Evolutionary conservation across 2,113 vertebrate species (phyloP), one percentile per base, ranked within the genome.

Genomic region (Alces alces): DNA sequence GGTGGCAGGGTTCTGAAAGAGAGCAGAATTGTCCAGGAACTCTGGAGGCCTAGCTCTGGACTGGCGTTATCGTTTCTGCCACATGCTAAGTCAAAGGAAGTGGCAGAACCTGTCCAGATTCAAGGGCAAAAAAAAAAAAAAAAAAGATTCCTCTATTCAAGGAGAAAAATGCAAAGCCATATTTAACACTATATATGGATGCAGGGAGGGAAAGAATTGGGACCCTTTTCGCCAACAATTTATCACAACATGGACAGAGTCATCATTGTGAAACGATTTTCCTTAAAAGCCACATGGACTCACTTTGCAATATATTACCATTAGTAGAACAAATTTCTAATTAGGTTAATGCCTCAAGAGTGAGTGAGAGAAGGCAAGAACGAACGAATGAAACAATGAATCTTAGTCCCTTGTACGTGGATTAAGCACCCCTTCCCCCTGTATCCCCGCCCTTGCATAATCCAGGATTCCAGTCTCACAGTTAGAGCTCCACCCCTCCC

Each of bases 261-360:
- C 36, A 76, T 60, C 39, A 14, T 23, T 78, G 28, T 50, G 30
- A 97, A 92, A 89, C 11, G 36, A 19, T 87, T 80, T 88, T 91
- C 36, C 33, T 96, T 83, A 82, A 57, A 78, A 90, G 45, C 17
- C 30, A 66, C 14, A 30, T 84, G 73, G 36, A 91, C 61, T 85
- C 85, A 66, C 23, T 93, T 82, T 76, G 43, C 39, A 66, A 47
- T 17, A 10, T 79, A 66, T 39, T 86, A 28, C 43, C 58, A 50
- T 70, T 52, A 86, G 39, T 58, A 82, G 82, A 61, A 91, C 15
- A 12, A 60, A 50, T 94, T 33, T 92, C 57, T 90, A 95, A 58
- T 66, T 76, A 33, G 33, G 43, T 33, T n/a, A 55, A 45, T 70
- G 30, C 47, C 66, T n/a, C 21, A 25, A 50, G 7, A 80, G 23